Evolutionary conservation across 2,888 invertebrate genomes (phyloP), one percentile per base, ranked within the genome.

Genomic region (Oscheius myriophilus): DNA sequence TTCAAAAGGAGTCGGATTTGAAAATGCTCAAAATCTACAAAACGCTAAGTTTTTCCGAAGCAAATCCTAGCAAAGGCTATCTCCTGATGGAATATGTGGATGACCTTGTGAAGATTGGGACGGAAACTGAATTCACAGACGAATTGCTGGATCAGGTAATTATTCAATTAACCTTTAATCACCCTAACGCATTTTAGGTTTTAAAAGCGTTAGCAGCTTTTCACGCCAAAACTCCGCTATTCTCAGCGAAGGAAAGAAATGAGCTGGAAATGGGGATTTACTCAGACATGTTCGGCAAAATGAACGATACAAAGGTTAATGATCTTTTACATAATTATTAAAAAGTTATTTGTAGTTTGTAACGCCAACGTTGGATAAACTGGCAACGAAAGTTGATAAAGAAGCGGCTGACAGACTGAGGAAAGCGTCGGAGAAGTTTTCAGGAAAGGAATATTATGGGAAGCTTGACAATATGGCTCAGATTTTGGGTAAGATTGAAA

Each of bases 31-130:
- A 61, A 61, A 18, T 49, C 14, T 46, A 46, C 18, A 46, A 45
- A 12, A 16, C 46, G 12, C 45, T 49, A 6, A 33, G 49, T n/a
- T 61, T 61, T 49, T 49, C 61, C 1, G 49, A 49, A 7, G 49
- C 26, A 18, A 61, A 61, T 26, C 33, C 49, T 1, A 16, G 16
- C 2, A 61, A 46, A 16, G 61, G 61, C n/a, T 61, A 61, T 18
- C 49, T 61, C 12, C 1, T 61, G 2, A 49, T 61, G 49, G 61
- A 61, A 61, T 61, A 49, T 49, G 61, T 61, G 11, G 61, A 61
- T 26, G 7, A 61, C 26, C 26, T 61, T 2, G 49, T 46, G n/a
- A 26, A 45, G 2, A 46, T 46, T 12, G 46, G 46, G n/a, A 61
- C 45, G 14, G 49, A 45, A n/a, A 49, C 11, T 16, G 12, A 23